Base-by-base conservation (phyloP, 2,888 invertebrate species). In the Hyppa rectilinea region DNA sequence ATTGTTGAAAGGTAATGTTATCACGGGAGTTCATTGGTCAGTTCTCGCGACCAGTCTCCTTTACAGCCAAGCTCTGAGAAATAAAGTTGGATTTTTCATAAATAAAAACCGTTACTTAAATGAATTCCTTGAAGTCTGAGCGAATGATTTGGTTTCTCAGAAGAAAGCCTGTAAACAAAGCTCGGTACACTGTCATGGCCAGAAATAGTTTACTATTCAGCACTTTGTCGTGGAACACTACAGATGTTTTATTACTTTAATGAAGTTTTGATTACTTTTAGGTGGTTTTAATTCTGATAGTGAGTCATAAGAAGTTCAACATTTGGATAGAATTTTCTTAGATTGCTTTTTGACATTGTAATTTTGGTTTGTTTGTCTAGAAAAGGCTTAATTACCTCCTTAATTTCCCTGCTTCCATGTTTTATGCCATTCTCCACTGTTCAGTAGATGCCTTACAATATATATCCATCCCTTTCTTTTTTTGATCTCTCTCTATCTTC, bases 151-250 rank as follows among this genome's bases (percentile, higher is more conserved):
- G 29, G 49, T 9, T 85, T 85, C 81, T 47, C n/a, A 53, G 85
- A 83, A 83, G n/a, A 29, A 23, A 52, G 43, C 17, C 26, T 67
- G 75, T 85, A 83, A 80, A 84, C 85, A 84, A 70, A 59, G 36
- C 56, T 61, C 49, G 31, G 26, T 59, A 40, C 31, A 56, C 50
- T 83, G 83, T 83, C 85, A 83, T 59, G 63, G 75, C 73, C 77
- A 38, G 69, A 74, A 84, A 85, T 84, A 83, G 76, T 76, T 66
- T 45, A 70, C 62, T 62, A 73, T 78, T 72, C 43, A 71, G 71
- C 68, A 70, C 34, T 29, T 47, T 55, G 60, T 65, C 49, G 49
- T 34, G 26, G 20, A 14, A 31, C 38, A 66, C 56, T 56, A 26
- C 52, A 49, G 64, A 66, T 67, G 53, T 60, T 72, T 62, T 43